phyloP scores from a whole-genome alignment of 2,797 vertebrate species.

The Lycodopsis pacificus region DNA sequence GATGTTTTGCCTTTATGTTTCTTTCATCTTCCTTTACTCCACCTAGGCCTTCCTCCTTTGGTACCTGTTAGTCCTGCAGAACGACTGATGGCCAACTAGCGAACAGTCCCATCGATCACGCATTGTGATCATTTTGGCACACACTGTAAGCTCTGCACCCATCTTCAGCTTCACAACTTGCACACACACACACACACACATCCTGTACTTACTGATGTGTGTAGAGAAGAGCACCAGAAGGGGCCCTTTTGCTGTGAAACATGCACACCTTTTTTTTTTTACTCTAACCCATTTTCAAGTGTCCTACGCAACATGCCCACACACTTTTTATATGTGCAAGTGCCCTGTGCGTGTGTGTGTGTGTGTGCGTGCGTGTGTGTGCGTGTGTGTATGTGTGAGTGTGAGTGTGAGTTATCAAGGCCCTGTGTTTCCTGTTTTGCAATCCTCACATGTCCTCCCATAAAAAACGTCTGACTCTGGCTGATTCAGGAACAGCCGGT shows the following conservation, averaged over 20 bases:
- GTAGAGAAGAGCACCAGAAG: slow-evolving; percentile 39
- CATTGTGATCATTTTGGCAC: slow-evolving; percentile 30
- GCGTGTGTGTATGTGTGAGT: slow-evolving; percentile 13
- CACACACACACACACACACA: slow-evolving; percentile 26
- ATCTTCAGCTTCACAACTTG: slow-evolving; percentile 34
- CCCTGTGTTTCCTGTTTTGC: slow-evolving; percentile 83
- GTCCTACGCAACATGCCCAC: slow-evolving; percentile 48
- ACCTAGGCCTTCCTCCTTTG: slow-evolving; percentile 3
- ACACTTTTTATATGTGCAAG: slow-evolving; percentile 39
- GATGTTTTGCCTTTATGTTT: slow-evolving; percentile 19
- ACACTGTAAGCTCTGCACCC: background rate
- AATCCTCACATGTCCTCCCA: slow-evolving; percentile 70
- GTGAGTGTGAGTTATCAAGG: slow-evolving; percentile 64
- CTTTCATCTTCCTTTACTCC: background rate
- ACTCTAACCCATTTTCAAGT: slow-evolving; percentile 44
- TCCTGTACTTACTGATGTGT: slow-evolving; percentile 44
- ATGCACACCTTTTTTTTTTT: slow-evolving; percentile 32
- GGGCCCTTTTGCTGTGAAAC: slow-evolving; percentile 30
- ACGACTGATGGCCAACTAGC: background rate
- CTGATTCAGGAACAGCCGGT: slow-evolving; percentile 66
- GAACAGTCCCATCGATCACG: slow-evolving; percentile 22
- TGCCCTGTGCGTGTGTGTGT: slow-evolving; percentile 17
- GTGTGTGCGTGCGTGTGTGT: slow-evolving; percentile 28
- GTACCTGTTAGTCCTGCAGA: slow-evolving; percentile 46
- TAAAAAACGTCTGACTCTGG: slow-evolving; percentile 67